Base-by-base conservation (phyloP, 2,797 vertebrate species). In the Tarsius wallacei region DNA sequence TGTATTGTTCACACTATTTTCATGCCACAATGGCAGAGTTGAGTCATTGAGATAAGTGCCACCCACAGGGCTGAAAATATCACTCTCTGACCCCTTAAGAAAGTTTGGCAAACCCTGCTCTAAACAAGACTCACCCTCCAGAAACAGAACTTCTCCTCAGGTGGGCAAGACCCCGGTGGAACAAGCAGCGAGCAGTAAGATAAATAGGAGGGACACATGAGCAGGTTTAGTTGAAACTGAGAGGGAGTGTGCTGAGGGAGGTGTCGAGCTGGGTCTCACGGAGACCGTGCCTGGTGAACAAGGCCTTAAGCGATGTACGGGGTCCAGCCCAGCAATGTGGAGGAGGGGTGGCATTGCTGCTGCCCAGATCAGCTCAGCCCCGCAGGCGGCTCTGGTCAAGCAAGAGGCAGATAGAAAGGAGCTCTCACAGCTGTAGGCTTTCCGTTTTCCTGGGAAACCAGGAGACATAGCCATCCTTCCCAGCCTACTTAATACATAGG, bases 401-500 rank as follows among this genome's bases (percentile, higher is more conserved):
- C 21, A 2, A 59, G 47, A 47, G 7, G 17, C 3, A 24, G 31
- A 24, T 21, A 7, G 24, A 49, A n/a, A 70, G 49, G n/a, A 59
- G 13, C 21, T 6, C 2, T 16, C 0, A 0, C 2, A 21, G 47
- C 59, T 10, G 4, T 10, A 66, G 57, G 24, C 1, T 33, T 73
- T 80, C 74, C 28, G 7, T 73, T 71, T 87, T 64, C 83, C 90
- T 57, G 36, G 53, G 42, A 59, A 80, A 61, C 33, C 2, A 0
- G 59, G 78, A 57, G 28, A 7, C 2, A 14, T 12, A n/a, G 31
- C 89, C 28, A 0, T 13, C 86, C 91, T 53, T 19, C 5, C 10
- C 11, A 49, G 53, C 85, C 90, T 74, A 0, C 96, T 88, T 80
- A 80, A 14, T 90, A 78, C 90, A 90, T 94, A 98, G 85, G 51